Evolutionary conservation across 2,797 vertebrate genomes (phyloP).

Genomic region (Philypnodon macrostomus): DNA sequence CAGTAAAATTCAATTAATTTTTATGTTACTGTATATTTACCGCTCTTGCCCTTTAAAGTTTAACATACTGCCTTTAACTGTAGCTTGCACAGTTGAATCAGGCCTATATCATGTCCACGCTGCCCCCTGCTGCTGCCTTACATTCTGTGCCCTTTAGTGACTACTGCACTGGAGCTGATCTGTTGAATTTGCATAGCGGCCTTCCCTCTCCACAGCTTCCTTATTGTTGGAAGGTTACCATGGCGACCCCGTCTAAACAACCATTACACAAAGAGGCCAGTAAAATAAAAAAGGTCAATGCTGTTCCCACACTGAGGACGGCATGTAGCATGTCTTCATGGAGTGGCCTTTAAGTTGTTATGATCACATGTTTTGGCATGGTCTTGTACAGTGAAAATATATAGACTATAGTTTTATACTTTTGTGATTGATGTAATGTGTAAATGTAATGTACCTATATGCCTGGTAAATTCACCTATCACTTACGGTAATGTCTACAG

Average conservation of each 20-base stretch:
- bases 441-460: constrained; percentile 7
- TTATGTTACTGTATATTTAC: no score
- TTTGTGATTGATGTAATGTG: constrained; percentile 19
- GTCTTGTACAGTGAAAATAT: constrained; percentile 9
- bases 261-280: constrained; percentile 24
- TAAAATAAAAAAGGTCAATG: constrained; percentile 31
- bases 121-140: constrained; percentile 46
- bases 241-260: constrained; percentile 38
- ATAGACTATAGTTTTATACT: constrained; percentile 15
- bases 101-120: constrained; percentile 44
- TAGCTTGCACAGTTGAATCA: no score
- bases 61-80: neutral
- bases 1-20: no score
- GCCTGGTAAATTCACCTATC: constrained; percentile 16
- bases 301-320: constrained; percentile 5
- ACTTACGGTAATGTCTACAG: constrained; percentile 10
- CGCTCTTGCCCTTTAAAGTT: neutral
- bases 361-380: neutral
- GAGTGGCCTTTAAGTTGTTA: neutral
- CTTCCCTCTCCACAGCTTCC: constrained; percentile 32
- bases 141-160: constrained; percentile 54
- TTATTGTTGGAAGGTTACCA: constrained; percentile 35
- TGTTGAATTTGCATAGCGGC: constrained; percentile 49
- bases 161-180: constrained; percentile 20
- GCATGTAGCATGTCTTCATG: neutral